Conservation (phyloP, 2,113 vertebrate species). For the Myrmecobius fasciatus region DNA sequence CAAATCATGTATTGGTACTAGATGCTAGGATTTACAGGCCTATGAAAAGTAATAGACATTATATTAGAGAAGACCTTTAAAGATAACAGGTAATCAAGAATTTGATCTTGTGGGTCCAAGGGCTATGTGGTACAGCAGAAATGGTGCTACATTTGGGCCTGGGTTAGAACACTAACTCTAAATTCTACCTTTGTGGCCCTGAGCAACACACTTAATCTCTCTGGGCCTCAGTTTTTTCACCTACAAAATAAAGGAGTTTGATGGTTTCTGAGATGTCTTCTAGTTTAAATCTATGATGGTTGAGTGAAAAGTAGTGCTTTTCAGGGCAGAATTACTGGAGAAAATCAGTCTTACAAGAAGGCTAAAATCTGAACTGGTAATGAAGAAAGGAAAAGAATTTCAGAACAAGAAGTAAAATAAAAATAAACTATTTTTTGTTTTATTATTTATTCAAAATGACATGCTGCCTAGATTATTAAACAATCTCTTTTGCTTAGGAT, state of each 20-base stretch:
- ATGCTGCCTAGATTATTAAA: background rate
- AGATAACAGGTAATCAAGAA: background rate
- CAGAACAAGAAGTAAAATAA: background rate
- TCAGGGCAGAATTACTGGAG: background rate
- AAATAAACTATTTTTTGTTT: background rate
- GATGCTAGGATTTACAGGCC: background rate
- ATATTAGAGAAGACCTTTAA: background rate
- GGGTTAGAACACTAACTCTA: background rate
- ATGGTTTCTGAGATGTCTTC: too few relatives aligned
- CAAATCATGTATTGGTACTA: background rate
- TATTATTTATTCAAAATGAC: background rate
- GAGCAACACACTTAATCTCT: too few relatives aligned
- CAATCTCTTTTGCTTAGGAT: background rate
- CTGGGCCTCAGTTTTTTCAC: too few relatives aligned
- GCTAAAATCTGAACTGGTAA: background rate
- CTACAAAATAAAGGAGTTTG: too few relatives aligned
- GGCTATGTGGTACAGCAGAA: background rate
- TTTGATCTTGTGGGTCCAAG: background rate
- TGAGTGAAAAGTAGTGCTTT: background rate
- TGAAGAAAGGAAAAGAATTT: background rate
- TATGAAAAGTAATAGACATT: background rate
- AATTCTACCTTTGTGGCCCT: background rate
- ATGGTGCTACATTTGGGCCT: background rate
- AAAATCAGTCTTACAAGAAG: background rate
- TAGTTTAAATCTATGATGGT: too few relatives aligned